phyloP scores from a whole-genome alignment of 2,113 vertebrate species.

The Tragelaphus imberbis region DNA sequence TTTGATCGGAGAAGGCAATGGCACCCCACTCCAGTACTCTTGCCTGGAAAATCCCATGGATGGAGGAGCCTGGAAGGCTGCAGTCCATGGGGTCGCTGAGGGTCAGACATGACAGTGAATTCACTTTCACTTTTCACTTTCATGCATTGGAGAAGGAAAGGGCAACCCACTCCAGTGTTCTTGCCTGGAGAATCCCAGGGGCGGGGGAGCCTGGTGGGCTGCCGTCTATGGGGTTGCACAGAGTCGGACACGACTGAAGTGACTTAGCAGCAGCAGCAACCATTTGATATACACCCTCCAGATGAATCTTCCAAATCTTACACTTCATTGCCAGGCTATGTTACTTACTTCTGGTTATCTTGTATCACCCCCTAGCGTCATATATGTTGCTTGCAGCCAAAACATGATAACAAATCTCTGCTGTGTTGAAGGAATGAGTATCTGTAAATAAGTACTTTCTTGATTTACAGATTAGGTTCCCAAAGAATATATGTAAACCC shows the following conservation, averaged over 20 bases:
- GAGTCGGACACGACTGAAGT: no score
- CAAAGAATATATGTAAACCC: not conserved
- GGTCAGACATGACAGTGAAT: no score
- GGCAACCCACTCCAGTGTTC: no score
- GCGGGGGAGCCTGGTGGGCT: no score
- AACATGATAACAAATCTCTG: not conserved
- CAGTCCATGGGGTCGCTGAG: no score
- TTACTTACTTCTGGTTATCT: not conserved
- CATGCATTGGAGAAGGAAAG: no score
- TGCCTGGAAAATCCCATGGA: no score
- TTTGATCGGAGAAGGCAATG: not conserved
- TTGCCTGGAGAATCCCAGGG: no score
- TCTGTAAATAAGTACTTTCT: not conserved
- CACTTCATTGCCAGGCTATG: not conserved
- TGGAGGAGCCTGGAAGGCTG: no score
- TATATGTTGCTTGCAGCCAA: not conserved
- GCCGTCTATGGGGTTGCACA: no score
- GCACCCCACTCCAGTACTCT: no score
- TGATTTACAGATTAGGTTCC: not conserved
- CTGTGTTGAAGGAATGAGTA: not conserved
- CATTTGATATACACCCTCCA: not conserved
- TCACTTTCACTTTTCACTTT: no score
- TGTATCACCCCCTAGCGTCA: slow-evolving; percentile 16
- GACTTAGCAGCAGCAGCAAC: not conserved
- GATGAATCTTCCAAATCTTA: not conserved